Evolutionary conservation across 2,113 vertebrate genomes (phyloP).

Genomic region (Mesitornis unicolor): DNA sequence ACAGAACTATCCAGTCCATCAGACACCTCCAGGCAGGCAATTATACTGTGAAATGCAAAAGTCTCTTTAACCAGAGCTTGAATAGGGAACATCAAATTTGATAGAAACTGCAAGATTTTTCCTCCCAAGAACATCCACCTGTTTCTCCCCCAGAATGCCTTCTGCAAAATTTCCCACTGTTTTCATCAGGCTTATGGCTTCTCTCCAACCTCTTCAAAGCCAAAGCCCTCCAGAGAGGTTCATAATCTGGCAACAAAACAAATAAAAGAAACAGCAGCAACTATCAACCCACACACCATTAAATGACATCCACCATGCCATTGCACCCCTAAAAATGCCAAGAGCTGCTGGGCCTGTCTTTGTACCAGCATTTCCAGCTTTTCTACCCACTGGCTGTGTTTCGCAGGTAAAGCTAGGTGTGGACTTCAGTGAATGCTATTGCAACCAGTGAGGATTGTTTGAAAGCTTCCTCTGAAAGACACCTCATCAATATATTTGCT

Average conservation of each 20-base stretch:
- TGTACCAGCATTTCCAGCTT: not conserved
- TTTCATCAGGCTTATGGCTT: not conserved
- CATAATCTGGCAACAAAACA: not conserved
- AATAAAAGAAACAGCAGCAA: not conserved
- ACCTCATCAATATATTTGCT: not conserved
- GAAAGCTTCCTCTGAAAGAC: not conserved
- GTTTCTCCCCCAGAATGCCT: not conserved
- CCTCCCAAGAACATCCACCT: not conserved
- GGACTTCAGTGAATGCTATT: not conserved
- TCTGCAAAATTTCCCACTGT: not conserved
- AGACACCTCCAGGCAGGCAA: not conserved
- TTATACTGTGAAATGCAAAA: not conserved
- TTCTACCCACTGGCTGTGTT: not conserved
- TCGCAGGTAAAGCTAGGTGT: not conserved
- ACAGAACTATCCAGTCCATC: not conserved
- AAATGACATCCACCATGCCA: not conserved
- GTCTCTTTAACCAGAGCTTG: not conserved
- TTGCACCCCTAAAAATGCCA: not conserved
- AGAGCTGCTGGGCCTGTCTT: not conserved
- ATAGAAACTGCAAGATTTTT: not conserved
- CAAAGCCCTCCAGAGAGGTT: not conserved
- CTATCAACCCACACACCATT: not conserved
- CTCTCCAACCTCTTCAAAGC: not conserved
- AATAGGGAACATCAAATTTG: not conserved
- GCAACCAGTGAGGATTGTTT: fast-evolving